These are phyloP conservation scores for Capitulum mitella DNA, from an alignment of 2,888 invertebrate species.

Conservation along the genomic window DNA sequence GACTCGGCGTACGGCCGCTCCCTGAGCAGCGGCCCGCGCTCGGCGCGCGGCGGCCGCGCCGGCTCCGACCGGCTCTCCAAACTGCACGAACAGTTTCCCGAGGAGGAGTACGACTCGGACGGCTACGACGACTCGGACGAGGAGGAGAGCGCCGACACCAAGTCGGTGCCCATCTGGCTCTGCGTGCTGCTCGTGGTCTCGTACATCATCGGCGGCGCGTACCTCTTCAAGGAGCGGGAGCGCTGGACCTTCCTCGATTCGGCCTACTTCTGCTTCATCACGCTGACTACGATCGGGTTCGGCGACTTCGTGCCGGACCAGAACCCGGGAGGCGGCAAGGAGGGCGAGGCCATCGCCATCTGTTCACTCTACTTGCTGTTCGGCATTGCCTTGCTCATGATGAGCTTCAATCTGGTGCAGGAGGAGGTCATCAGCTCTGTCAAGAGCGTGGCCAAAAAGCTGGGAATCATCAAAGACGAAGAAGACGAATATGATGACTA, in stretches of 20 bases:
- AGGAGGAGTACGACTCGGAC: slow-evolving; percentile 49
- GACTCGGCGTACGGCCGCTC: slow-evolving; percentile 22
- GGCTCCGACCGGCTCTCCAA: slow-evolving; percentile 51
- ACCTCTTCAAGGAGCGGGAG: slow-evolving; percentile 75
- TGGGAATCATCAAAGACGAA: slow-evolving; percentile 78
- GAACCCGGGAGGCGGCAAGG: slow-evolving; percentile 47
- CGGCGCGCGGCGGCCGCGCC: slow-evolving; percentile 25
- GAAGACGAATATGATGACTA: slow-evolving; percentile 43
- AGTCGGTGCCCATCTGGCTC: slow-evolving; percentile 66
- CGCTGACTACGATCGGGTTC: slow-evolving; percentile 85
- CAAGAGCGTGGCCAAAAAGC: slow-evolving; percentile 70
- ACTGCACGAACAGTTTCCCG: slow-evolving; percentile 49
- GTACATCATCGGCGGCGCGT: slow-evolving; percentile 82
- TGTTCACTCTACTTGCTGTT: slow-evolving; percentile 88
- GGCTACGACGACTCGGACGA: slow-evolving; percentile 40
- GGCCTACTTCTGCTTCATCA: slow-evolving; percentile 89
- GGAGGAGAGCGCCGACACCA: slow-evolving; percentile 43
- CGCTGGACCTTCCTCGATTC: slow-evolving; percentile 77
- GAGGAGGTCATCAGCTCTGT: slow-evolving; percentile 86
- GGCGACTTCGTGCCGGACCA: slow-evolving; percentile 86
- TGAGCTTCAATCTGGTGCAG: slow-evolving; percentile 94
- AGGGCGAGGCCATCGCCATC: slow-evolving; percentile 61
- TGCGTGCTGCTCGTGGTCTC: slow-evolving; percentile 80
- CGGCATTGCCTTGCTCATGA: slow-evolving; percentile 86
- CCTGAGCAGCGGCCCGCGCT: neutral